These are phyloP conservation scores for Sparus aurata DNA, from an alignment of 2,797 vertebrate genomes.

Conservation along the genomic window DNA sequence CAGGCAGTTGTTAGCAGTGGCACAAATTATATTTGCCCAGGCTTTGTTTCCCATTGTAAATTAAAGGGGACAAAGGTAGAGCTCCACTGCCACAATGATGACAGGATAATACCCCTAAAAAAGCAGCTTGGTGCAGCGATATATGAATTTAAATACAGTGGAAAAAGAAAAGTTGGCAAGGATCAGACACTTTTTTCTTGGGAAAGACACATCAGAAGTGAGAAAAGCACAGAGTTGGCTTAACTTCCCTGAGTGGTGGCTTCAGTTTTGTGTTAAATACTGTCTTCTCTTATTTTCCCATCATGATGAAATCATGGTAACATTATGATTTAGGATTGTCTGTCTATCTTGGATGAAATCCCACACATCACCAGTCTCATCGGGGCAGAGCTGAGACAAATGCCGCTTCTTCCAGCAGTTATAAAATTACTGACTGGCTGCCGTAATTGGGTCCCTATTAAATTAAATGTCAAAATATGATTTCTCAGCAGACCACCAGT, in stretches of 20 bases:
- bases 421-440: neutral
- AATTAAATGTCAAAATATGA: conserved; percentile 11
- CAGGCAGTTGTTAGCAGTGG: conserved; percentile 46
- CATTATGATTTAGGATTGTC: conserved; percentile 15
- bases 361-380: conserved; percentile 2
- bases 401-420: neutral
- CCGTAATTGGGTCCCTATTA: neutral
- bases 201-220: conserved; percentile 10
- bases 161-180: conserved; percentile 7
- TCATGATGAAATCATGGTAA: conserved; percentile 4
- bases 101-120: conserved; percentile 35
- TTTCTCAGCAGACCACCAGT: conserved; percentile 8
- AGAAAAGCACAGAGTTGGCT: conserved; percentile 5
- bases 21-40: conserved; percentile 35
- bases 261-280: conserved; percentile 13
- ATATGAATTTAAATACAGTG: conserved; percentile 27
- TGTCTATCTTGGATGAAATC: conserved; percentile 1
- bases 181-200: conserved; percentile 11
- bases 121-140: conserved; percentile 34
- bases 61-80: conserved; percentile 47
- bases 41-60: conserved; percentile 60
- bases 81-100: conserved; percentile 31
- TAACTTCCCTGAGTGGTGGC: neutral
- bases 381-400: neutral
- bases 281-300: conserved; percentile 8